Evolutionary conservation across 2,113 vertebrate genomes (phyloP).

Genomic region (Paradisaea rubra): DNA sequence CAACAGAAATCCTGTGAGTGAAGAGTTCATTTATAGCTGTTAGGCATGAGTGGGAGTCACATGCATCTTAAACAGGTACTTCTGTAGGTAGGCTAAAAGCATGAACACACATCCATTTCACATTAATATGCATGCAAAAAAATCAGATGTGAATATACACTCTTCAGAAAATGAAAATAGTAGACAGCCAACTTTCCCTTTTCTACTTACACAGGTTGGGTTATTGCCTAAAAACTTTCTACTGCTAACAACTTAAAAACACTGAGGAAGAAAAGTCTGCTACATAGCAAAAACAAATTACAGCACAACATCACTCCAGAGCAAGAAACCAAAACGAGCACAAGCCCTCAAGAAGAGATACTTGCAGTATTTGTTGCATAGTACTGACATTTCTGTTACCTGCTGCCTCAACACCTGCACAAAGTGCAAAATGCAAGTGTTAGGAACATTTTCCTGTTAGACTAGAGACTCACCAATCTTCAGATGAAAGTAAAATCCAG

Average conservation of each 20-base stretch:
- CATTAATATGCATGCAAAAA: neutral
- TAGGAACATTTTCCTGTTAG: neutral
- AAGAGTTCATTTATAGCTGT: neutral
- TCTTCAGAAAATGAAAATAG: neutral
- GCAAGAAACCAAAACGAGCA: neutral
- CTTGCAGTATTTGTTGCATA: neutral
- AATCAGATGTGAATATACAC: neutral
- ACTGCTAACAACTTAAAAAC: neutral
- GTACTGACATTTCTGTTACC: neutral
- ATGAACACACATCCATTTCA: neutral
- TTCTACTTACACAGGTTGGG: neutral
- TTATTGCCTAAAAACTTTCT: neutral
- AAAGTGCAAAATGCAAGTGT: neutral
- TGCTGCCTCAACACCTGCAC: neutral
- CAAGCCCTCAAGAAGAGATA: neutral
- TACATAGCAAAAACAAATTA: neutral
- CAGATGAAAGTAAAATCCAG: slow-evolving; percentile 6
- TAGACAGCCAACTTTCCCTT: neutral
- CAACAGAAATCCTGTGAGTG: neutral
- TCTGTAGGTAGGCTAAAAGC: neutral
- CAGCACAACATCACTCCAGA: neutral
- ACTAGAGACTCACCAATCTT: slow-evolving; percentile 26
- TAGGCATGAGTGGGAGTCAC: neutral
- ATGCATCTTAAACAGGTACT: neutral
- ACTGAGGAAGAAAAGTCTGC: neutral